Evolutionary conservation across 2,797 vertebrate species (phyloP).

Genomic region (Chelmon rostratus): DNA sequence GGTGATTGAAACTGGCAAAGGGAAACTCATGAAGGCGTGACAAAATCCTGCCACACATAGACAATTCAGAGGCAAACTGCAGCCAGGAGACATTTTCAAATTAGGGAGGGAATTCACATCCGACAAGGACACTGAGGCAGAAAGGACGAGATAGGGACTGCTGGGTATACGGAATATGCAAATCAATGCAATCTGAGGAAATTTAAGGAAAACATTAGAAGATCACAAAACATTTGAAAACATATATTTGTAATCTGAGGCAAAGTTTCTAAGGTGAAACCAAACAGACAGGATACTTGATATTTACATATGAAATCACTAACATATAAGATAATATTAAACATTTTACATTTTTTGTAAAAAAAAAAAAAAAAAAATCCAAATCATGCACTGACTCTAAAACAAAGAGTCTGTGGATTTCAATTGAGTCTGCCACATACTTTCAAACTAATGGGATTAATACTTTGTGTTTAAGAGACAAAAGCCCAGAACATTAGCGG

Average conservation of each 20-base stretch:
- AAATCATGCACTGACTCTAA: slow-evolving; percentile 34
- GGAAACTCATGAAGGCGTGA: slow-evolving; percentile 69
- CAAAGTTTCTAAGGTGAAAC: slow-evolving; percentile 11
- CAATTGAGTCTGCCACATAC: slow-evolving; percentile 57
- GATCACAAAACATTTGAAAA: slow-evolving; percentile 37
- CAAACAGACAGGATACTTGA: slow-evolving; percentile 7
- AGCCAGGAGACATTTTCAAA: slow-evolving; percentile 79
- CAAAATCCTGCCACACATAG: slow-evolving; percentile 66
- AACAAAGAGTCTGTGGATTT: slow-evolving; percentile 49
- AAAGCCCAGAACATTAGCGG: slow-evolving; percentile 87
- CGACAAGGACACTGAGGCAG: slow-evolving; percentile 77
- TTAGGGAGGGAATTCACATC: slow-evolving; percentile 65
- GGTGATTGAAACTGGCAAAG: slow-evolving; percentile 75
- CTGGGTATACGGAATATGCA: slow-evolving; percentile 70
- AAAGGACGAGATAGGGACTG: slow-evolving; percentile 71
- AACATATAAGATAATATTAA: slow-evolving; percentile 20
- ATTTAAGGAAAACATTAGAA: slow-evolving; percentile 54
- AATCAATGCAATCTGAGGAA: slow-evolving; percentile 59
- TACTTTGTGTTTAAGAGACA: slow-evolving; percentile 87
- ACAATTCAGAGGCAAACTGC: slow-evolving; percentile 70
- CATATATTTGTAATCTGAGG: slow-evolving; percentile 9
- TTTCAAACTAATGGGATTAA: slow-evolving; percentile 86
- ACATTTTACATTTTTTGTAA: background rate
- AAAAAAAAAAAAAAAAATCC: slow-evolving; percentile 25
- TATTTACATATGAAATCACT: slow-evolving; percentile 11